Evolutionary conservation across 2,797 vertebrate species (phyloP), one percentile per base, ranked within the genome.

Genomic region (Denticeps clupeoides): DNA sequence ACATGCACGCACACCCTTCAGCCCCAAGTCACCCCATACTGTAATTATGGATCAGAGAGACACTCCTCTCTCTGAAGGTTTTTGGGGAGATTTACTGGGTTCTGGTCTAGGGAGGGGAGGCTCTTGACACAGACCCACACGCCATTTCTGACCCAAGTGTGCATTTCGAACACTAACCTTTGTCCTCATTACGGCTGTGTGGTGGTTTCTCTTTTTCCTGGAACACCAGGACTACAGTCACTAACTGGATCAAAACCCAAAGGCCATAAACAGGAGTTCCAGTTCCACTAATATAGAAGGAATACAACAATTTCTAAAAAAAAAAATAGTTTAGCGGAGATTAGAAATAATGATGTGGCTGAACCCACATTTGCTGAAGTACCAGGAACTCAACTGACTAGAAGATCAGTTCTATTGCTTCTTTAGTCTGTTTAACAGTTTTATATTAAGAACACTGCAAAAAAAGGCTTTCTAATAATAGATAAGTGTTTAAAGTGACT

Each of bases 1-100:
- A 21, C 38, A 19, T 35, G 21, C 56, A 58, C 54, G 66, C 58
- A 64, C 58, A 53, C n/a, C 41, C 29, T 16, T 47, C 41, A 56
- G 49, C 70, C 49, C 61, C 50, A 22, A 19, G 32, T 22, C 22
- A 58, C 48, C 45, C 46, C 53, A 55, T 41, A 64, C 45, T 40
- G 38, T 35, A 31, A 41, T 35, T 46, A 50, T 41, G 37, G 51
- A 38, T 38, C n/a, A 9, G 1, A n/a, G 28, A 16, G 38, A 38
- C 8, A 19, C 16, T 38, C 16, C 33, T 15, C 7, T 37, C 8
- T 4, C 35, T 38, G 18, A 18, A 16, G 18, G 11, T 13, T 9
- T 16, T 16, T 15, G 32, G 35, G 16, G 8, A 18, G 10, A 1
- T 13, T 6, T 15, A 13, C 11, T 18, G 13, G 12, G 12, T 32